A percentile compares a stretch with the other conserved stretches of the same genome.
These are phyloP conservation scores for Panthera leo DNA, from an alignment of 2,113 vertebrate genomes.

Conservation along the genomic window DNA sequence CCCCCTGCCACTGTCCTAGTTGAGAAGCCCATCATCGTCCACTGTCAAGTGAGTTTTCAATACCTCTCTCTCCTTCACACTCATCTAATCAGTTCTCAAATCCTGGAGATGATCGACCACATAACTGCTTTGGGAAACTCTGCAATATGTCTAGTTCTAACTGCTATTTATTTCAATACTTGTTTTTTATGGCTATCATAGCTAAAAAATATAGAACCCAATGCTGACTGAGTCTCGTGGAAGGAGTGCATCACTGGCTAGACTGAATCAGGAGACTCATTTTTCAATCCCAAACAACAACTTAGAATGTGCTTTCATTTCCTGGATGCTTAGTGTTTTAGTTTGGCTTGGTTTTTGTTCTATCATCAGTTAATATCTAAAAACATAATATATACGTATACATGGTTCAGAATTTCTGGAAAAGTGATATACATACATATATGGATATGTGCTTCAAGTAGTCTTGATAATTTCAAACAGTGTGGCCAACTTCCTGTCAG, in stretches of 20 bases:
- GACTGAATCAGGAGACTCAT: not conserved
- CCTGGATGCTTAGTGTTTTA: not conserved
- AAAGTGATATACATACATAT: not conserved
- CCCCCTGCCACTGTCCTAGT: not conserved
- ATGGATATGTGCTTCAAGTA: not conserved
- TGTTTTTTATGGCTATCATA: not conserved
- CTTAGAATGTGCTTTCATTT: constrained; percentile 25
- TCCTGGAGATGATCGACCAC: not conserved
- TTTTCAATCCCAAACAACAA: constrained; percentile 24
- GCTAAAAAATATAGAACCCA: not conserved
- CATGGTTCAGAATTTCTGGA: not conserved
- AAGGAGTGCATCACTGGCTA: not conserved
- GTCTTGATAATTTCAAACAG: not conserved
- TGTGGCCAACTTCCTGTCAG: not conserved
- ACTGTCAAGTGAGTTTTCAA: not conserved
- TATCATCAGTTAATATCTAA: not conserved
- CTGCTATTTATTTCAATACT: not conserved
- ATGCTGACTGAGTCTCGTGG: not conserved
- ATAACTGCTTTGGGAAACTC: not conserved
- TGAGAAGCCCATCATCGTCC: not conserved
- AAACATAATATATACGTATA: constrained; percentile 13
- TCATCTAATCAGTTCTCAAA: constrained; percentile 3
- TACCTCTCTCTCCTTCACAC: not conserved
- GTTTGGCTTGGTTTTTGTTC: not conserved
- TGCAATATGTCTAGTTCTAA: not conserved